These are phyloP conservation scores for Orthosia cruda DNA, from an alignment of 2,888 invertebrate genomes.

Conservation along the genomic window DNA sequence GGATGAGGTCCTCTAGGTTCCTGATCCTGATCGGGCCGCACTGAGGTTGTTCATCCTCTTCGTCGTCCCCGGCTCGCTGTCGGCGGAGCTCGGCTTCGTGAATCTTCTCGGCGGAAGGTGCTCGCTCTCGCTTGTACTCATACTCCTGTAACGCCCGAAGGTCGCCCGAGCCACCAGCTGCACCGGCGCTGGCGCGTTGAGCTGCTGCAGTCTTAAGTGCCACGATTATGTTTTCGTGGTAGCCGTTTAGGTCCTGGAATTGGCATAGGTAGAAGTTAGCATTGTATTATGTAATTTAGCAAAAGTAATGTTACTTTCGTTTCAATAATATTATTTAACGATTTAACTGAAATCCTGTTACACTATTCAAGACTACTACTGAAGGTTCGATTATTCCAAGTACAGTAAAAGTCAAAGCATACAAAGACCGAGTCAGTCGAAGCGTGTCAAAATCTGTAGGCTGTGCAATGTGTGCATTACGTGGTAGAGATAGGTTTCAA, in stretches of 20 bases:
- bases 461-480: too few relatives aligned
- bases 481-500: too few relatives aligned
- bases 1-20: constrained; percentile 97
- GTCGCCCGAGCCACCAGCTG: constrained; percentile 85
- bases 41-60: constrained; percentile 95
- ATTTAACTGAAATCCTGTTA: neutral
- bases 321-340: neutral
- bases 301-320: neutral
- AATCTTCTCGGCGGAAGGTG: constrained; percentile 94
- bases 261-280: neutral
- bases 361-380: too few relatives aligned
- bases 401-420: too few relatives aligned
- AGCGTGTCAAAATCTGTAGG: too few relatives aligned
- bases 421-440: too few relatives aligned
- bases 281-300: neutral
- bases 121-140: constrained; percentile 92
- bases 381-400: too few relatives aligned
- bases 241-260: constrained; percentile 97
- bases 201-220: constrained; percentile 96
- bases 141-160: constrained; percentile 90
- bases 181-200: constrained; percentile 92
- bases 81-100: constrained; percentile 94
- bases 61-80: constrained; percentile 87
- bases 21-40: constrained; percentile 97
- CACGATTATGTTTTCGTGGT: constrained; percentile 98